Evolutionary conservation across 2,113 vertebrate genomes (phyloP).

Genomic region (Mastomys natalensis): DNA sequence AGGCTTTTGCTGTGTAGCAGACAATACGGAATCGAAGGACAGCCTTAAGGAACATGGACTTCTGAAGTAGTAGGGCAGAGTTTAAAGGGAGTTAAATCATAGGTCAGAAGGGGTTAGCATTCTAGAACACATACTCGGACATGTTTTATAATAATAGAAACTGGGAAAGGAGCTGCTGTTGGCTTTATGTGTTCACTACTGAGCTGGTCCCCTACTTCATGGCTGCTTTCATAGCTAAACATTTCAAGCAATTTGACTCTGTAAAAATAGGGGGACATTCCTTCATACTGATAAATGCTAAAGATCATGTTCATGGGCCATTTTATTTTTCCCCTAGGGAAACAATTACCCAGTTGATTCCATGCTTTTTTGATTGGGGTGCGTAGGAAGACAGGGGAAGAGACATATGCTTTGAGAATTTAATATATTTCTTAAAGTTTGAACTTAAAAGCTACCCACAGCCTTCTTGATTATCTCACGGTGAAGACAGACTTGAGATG

Average conservation of each 20-base stretch:
- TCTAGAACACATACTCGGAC: not conserved
- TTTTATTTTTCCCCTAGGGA: not conserved
- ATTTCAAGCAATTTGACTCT: not conserved
- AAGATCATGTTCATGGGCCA: not conserved
- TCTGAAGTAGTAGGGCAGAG: not conserved
- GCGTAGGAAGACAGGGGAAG: not conserved
- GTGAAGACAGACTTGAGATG: conserved; percentile 66
- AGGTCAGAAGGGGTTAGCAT: not conserved
- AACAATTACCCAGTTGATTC: not conserved
- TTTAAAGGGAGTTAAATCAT: not conserved
- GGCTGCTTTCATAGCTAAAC: not conserved
- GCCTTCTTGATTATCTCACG: conserved; percentile 68
- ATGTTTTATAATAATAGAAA: not conserved
- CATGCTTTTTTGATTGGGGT: conserved; percentile 48
- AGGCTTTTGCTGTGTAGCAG: not conserved
- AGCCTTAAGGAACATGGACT: not conserved
- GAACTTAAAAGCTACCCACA: conserved; percentile 63
- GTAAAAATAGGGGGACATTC: not conserved
- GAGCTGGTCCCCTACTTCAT: rapidly evolving
- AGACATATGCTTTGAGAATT: conserved; percentile 67
- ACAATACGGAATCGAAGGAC: not conserved
- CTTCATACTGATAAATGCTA: conserved; percentile 6
- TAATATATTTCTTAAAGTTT: conserved; percentile 61
- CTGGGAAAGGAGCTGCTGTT: not conserved
- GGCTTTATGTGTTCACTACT: not conserved